phyloP scores from a whole-genome alignment of 2,113 vertebrate genomes.

The Neofelis nebulosa region DNA sequence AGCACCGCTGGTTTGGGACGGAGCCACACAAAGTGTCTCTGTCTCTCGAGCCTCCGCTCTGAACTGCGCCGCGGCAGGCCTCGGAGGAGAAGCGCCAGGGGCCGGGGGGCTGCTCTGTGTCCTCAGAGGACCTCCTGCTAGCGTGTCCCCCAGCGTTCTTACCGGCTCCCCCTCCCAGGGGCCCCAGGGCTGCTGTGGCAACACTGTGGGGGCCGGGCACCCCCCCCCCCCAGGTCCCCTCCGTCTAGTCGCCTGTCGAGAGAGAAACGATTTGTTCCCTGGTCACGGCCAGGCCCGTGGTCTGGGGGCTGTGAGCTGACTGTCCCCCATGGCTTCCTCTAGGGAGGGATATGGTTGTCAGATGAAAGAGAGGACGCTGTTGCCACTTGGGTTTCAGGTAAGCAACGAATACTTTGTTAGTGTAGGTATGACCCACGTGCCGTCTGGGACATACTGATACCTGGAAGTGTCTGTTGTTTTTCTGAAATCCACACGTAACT shows the following conservation, averaged over 20 bases:
- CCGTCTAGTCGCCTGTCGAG: neutral
- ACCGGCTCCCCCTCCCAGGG: fast-evolving
- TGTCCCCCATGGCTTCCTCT: neutral
- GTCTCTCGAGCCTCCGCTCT: too few relatives aligned
- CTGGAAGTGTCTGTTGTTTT: neutral
- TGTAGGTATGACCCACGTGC: neutral
- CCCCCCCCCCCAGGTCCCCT: neutral
- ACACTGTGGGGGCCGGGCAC: neutral
- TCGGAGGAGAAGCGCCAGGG: fast-evolving
- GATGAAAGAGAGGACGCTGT: neutral
- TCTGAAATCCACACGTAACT: neutral
- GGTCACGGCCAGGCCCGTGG: neutral
- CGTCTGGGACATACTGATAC: neutral
- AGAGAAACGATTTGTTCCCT: neutral
- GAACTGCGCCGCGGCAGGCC: fast-evolving
- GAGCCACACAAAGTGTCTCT: fast-evolving
- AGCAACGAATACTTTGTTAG: neutral
- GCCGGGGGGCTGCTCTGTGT: fast-evolving
- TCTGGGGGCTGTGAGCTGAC: neutral
- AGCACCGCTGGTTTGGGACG: fast-evolving
- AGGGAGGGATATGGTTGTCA: neutral
- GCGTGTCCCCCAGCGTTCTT: fast-evolving
- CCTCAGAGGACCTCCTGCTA: neutral
- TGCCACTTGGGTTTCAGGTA: neutral
- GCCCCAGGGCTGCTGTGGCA: neutral